A percentile compares a stretch with the other conserved stretches of the same genome.
These are phyloP conservation scores for Melikaiella ostensackeni DNA, from an alignment of 2,888 invertebrate genomes.

Conservation along the genomic window DNA sequence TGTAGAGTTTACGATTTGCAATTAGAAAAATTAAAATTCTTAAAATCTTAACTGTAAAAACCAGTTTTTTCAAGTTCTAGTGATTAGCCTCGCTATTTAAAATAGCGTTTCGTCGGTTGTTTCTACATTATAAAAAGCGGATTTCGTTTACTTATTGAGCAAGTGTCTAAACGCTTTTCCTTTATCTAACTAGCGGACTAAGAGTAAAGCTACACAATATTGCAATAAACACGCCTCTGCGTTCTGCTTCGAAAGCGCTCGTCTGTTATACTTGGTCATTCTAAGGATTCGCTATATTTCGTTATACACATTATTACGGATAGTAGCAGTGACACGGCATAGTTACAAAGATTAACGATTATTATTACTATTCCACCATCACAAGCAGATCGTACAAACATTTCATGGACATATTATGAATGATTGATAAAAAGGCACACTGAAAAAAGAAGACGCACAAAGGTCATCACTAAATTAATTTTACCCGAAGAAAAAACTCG, in stretches of 20 bases:
- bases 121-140: slow-evolving; percentile 37
- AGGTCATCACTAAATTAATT: slow-evolving; percentile 1
- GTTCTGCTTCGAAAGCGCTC: slow-evolving; percentile 54
- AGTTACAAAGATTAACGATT: slow-evolving; percentile 36
- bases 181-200: slow-evolving; percentile 67
- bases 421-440: slow-evolving; percentile 32
- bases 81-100: slow-evolving; percentile 32
- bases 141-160: slow-evolving; percentile 63
- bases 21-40: neutral
- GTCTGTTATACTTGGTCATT: slow-evolving; percentile 10
- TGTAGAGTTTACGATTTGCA: neutral
- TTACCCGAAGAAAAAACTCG: neutral
- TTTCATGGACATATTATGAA: slow-evolving; percentile 11
- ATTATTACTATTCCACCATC: slow-evolving; percentile 29
- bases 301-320: slow-evolving; percentile 32
- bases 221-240: slow-evolving; percentile 49
- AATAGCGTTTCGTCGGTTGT: slow-evolving; percentile 25
- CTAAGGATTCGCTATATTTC: slow-evolving; percentile 20
- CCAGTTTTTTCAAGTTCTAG: slow-evolving; percentile 18
- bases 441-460: slow-evolving; percentile 18
- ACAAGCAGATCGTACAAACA: slow-evolving; percentile 30
- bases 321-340: slow-evolving; percentile 34
- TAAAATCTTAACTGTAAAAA: neutral
- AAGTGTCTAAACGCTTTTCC: slow-evolving; percentile 65
- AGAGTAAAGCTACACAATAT: slow-evolving; percentile 56